Percentiles rank a stretch among this genome's conserved stretches.
Evolutionary conservation across 92 coral and sea anemone species (phyloP).

Genomic region (Epizoanthus scotinus): DNA sequence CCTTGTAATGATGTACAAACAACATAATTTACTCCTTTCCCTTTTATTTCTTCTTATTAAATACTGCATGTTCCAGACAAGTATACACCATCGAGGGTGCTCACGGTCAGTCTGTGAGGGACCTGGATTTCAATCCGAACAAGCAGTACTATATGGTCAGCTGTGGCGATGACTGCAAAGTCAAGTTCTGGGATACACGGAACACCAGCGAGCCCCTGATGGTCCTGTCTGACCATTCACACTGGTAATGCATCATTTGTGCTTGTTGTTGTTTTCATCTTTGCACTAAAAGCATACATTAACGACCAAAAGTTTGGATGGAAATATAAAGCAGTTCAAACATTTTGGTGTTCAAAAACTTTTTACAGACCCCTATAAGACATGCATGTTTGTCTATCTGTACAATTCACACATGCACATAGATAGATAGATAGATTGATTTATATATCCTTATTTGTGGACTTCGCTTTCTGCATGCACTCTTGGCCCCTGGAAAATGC

Average conservation of each 20-base stretch:
- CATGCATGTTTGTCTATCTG: too few relatives aligned
- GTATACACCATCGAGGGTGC: slow-evolving; percentile 89
- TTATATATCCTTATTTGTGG: too few relatives aligned
- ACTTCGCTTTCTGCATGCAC: too few relatives aligned
- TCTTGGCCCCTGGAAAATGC: too few relatives aligned
- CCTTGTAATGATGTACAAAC: too few relatives aligned
- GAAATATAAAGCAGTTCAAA: too few relatives aligned
- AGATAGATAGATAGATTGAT: too few relatives aligned
- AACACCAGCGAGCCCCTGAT: slow-evolving; percentile 81
- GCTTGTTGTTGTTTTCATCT: background rate
- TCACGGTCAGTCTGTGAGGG: slow-evolving; percentile 94
- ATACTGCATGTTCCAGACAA: slow-evolving; percentile 52
- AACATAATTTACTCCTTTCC: background rate
- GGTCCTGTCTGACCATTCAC: slow-evolving; percentile 93
- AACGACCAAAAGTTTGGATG: too few relatives aligned
- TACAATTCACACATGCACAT: too few relatives aligned
- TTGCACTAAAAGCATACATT: too few relatives aligned
- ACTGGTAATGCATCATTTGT: slow-evolving; percentile 62
- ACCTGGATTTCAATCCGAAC: slow-evolving; percentile 95
- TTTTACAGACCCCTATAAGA: too few relatives aligned
- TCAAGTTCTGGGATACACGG: slow-evolving; percentile 97
- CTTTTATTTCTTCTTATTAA: background rate
- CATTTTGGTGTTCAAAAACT: too few relatives aligned
- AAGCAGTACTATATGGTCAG: slow-evolving; percentile 95
- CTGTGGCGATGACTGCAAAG: slow-evolving; percentile 99